phyloP scores from a whole-genome alignment of 53 echinoderm and acorn worm species.

The Astropecten irregularis region DNA sequence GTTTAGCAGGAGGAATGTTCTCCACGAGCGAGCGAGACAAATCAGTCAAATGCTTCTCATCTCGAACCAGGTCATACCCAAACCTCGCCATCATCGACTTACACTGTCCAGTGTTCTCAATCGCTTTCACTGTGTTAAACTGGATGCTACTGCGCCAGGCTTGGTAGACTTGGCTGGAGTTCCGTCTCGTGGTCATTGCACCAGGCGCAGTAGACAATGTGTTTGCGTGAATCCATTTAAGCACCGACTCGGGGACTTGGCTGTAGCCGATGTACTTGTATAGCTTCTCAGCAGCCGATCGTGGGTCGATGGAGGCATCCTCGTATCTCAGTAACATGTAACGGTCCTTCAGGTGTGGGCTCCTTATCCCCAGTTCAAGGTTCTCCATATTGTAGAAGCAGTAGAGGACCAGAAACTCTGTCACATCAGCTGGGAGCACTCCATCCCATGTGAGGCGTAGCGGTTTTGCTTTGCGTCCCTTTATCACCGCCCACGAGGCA shows the following conservation, averaged over 20 bases:
- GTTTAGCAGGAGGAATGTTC: background rate
- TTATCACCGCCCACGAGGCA: no score
- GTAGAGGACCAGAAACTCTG: background rate
- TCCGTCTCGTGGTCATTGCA: constrained; percentile 6
- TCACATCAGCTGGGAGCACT: no score
- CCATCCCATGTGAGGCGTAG: no score
- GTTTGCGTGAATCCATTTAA: constrained; percentile 1
- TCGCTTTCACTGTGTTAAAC: constrained; percentile 60
- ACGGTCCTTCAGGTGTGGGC: background rate
- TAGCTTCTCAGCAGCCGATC: background rate
- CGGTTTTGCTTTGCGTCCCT: no score
- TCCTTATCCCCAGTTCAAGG: background rate
- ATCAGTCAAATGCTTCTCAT: constrained; percentile 5
- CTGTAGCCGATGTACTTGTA: background rate
- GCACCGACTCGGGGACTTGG: background rate
- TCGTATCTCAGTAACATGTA: constrained; percentile 31
- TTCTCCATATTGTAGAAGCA: background rate
- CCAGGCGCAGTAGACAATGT: background rate
- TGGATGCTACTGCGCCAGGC: constrained; percentile 69
- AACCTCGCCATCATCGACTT: constrained; percentile 61
- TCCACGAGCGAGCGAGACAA: constrained; percentile 1
- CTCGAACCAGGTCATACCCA: constrained; percentile 60
- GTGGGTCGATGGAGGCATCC: background rate
- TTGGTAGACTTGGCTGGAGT: no score
- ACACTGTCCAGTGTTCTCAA: no score